Percentiles rank a stretch among this genome's conserved stretches.
phyloP scores from a whole-genome alignment of 1,140 invertebrate genomes.

The Anthonomus grandis region DNA sequence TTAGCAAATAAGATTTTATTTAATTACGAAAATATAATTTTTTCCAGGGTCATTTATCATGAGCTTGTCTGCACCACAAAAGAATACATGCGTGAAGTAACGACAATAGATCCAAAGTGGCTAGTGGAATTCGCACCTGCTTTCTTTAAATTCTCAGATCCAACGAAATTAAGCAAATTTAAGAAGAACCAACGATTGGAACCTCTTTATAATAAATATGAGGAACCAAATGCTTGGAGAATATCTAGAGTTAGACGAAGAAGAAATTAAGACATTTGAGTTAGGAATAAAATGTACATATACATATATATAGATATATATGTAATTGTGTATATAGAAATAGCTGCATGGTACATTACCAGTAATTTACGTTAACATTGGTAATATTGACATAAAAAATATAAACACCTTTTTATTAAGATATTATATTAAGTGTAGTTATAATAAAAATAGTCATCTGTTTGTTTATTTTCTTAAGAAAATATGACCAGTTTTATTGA shows the following conservation, averaged over 20 bases:
- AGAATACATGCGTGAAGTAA: constrained; percentile 99
- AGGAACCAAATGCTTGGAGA: constrained; percentile 98
- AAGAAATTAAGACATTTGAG: constrained; percentile 66
- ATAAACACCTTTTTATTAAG: too few relatives aligned
- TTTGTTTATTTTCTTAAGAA: too few relatives aligned
- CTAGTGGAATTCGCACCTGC: constrained; percentile 98
- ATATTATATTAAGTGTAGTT: too few relatives aligned
- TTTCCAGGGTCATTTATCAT: constrained; percentile 91
- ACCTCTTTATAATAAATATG: constrained; percentile 98
- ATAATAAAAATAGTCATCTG: too few relatives aligned
- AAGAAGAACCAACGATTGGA: constrained; percentile 99
- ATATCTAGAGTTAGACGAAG: constrained; percentile 90
- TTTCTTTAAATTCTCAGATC: constrained; percentile 99
- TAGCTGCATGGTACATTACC: too few relatives aligned
- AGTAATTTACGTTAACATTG: too few relatives aligned
- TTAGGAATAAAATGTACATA: too few relatives aligned
- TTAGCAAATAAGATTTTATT: background rate
- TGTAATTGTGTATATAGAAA: too few relatives aligned
- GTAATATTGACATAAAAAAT: too few relatives aligned
- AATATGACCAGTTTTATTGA: too few relatives aligned
- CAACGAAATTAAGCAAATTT: constrained; percentile 97
- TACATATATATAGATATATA: too few relatives aligned
- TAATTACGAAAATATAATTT: background rate
- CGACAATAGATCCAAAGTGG: constrained; percentile 99
- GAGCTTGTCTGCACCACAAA: constrained; percentile 99